phyloP scores from a whole-genome alignment of 2,797 vertebrate species.

The Enoplosus armatus region DNA sequence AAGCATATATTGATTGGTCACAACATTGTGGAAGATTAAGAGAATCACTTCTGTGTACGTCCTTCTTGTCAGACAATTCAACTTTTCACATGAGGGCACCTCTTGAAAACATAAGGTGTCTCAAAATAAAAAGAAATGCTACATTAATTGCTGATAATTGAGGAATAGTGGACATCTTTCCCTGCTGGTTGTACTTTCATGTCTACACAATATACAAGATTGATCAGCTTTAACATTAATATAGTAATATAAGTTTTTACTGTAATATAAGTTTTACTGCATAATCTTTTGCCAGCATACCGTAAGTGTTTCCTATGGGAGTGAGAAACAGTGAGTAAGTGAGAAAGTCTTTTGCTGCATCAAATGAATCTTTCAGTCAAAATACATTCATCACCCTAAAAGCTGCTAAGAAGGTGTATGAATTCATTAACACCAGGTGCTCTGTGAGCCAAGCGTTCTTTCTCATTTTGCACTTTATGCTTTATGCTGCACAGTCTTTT shows the following conservation, averaged over 20 bases:
- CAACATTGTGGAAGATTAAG: not conserved
- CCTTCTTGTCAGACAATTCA: not conserved
- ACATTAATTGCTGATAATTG: not conserved
- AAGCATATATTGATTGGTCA: not conserved
- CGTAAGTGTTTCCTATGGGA: not conserved
- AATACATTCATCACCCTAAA: constrained; percentile 5
- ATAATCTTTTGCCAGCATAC: not conserved
- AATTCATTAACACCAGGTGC: constrained; percentile 12
- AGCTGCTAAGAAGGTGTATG: constrained; percentile 21
- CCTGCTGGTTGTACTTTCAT: not conserved
- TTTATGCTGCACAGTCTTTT: not conserved
- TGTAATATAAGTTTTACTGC: not conserved
- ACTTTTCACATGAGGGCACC: too few relatives aligned
- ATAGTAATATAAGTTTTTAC: not conserved
- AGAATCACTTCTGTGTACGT: not conserved
- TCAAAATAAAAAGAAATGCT: not conserved
- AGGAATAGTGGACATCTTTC: not conserved
- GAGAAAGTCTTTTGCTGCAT: not conserved
- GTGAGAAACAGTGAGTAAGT: too few relatives aligned
- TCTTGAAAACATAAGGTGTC: not conserved
- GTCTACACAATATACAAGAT: not conserved
- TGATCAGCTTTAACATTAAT: not conserved
- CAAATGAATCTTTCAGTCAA: not conserved
- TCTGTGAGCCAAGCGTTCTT: not conserved
- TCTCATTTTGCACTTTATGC: not conserved